phyloP scores from a whole-genome alignment of 2,888 invertebrate species.

The Leptopilina syphax region DNA sequence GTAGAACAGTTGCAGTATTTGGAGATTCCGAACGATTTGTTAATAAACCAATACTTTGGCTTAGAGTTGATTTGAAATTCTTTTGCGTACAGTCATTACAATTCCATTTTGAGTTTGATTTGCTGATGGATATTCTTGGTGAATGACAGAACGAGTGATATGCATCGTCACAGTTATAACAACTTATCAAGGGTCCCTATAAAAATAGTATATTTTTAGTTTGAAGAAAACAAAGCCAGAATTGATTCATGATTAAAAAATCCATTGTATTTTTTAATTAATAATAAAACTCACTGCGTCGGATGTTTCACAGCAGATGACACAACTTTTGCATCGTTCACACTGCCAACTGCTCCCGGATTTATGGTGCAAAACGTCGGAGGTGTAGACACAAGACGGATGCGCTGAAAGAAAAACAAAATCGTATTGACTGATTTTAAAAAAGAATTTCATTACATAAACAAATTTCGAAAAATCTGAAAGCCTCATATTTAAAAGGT shows the following conservation, averaged over 20 bases:
- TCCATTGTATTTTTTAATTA: not conserved
- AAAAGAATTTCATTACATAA: not conserved
- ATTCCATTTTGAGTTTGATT: conserved; percentile 84
- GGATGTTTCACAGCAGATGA: conserved; percentile 87
- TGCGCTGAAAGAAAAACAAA: conserved; percentile 79
- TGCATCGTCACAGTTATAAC: conserved; percentile 90
- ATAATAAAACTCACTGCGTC: conserved; percentile 81
- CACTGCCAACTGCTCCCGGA: conserved; percentile 90
- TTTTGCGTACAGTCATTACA: conserved; percentile 82
- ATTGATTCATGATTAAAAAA: too few species aligned
- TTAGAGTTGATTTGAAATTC: conserved; percentile 55
- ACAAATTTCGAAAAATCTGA: not conserved
- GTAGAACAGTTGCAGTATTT: conserved; percentile 61
- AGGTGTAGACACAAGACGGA: conserved; percentile 82
- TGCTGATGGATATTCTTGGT: conserved; percentile 80
- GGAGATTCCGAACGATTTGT: conserved; percentile 67
- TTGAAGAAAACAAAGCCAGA: too few species aligned
- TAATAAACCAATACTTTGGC: conserved; percentile 53
- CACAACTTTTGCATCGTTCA: conserved; percentile 92
- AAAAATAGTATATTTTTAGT: conserved; percentile 33
- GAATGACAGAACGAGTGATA: conserved; percentile 90
- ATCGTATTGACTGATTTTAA: not conserved
- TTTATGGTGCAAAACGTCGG: conserved; percentile 82
- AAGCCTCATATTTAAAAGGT: not conserved
- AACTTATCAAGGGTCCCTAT: conserved; percentile 86